Conservation (phyloP, 2,888 invertebrate genomes). For the Pachycephus smyrnensis region DNA sequence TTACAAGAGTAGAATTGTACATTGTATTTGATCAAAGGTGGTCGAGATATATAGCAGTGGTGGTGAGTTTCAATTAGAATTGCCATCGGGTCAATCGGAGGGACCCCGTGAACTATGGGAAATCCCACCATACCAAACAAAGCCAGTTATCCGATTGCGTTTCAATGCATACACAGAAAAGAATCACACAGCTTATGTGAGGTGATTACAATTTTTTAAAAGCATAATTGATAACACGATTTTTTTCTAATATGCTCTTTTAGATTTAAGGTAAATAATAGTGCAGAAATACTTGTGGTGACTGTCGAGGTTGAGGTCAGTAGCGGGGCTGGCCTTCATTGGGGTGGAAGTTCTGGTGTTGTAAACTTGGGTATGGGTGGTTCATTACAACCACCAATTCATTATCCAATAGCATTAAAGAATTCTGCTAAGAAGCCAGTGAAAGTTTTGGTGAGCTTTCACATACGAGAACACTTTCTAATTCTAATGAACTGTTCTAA, state of each 20-base stretch:
- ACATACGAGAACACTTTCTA: neutral
- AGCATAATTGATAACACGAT: neutral
- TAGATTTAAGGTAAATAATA: slow-evolving; percentile 79
- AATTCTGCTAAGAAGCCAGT: slow-evolving; percentile 78
- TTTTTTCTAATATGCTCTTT: slow-evolving; percentile 26
- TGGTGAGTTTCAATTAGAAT: slow-evolving; percentile 88
- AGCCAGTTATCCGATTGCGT: slow-evolving; percentile 87
- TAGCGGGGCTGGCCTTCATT: slow-evolving; percentile 78
- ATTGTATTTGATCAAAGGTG: slow-evolving; percentile 69
- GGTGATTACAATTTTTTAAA: slow-evolving; percentile 62
- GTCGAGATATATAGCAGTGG: slow-evolving; percentile 89
- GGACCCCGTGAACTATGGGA: slow-evolving; percentile 89
- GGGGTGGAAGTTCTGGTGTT: slow-evolving; percentile 76
- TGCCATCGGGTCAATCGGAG: slow-evolving; percentile 82
- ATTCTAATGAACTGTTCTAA: neutral
- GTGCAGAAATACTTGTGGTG: slow-evolving; percentile 78
- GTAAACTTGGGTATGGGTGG: slow-evolving; percentile 88
- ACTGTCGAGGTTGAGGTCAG: slow-evolving; percentile 87
- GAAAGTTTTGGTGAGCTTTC: slow-evolving; percentile 72
- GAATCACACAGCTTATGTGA: slow-evolving; percentile 88
- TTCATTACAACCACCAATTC: slow-evolving; percentile 75
- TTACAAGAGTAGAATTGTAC: neutral
- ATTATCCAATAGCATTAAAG: slow-evolving; percentile 74
- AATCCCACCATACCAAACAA: slow-evolving; percentile 89
- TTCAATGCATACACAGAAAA: slow-evolving; percentile 82